Evolutionary conservation across 2,797 vertebrate genomes (phyloP).

Genomic region (Argentina silus): DNA sequence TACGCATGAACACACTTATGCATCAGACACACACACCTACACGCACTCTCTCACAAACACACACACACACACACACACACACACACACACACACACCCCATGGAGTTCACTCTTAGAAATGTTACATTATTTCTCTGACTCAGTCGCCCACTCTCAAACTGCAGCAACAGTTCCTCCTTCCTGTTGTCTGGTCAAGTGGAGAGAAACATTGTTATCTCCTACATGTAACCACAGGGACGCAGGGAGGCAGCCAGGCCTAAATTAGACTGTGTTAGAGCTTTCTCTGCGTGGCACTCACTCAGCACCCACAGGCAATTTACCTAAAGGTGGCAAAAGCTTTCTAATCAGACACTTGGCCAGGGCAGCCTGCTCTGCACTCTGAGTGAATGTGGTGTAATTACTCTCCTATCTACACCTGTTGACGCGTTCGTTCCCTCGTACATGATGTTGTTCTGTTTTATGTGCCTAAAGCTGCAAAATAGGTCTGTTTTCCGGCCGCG

Average conservation of each 20-base stretch:
- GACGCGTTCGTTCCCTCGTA: slow-evolving; percentile 33
- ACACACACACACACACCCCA: slow-evolving; percentile 25
- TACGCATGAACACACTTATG: background rate
- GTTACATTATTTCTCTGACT: background rate
- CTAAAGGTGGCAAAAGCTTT: slow-evolving; percentile 63
- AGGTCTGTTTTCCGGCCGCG: slow-evolving; percentile 21
- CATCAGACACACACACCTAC: background rate
- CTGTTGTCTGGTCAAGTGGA: background rate
- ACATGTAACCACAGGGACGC: slow-evolving; percentile 34
- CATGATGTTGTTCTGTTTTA: slow-evolving; percentile 35
- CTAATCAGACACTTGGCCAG: slow-evolving; percentile 32
- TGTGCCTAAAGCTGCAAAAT: slow-evolving; percentile 54
- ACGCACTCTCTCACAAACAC: background rate
- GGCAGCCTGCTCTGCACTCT: background rate
- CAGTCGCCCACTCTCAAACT: background rate
- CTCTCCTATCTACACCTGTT: slow-evolving; percentile 28
- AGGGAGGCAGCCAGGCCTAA: slow-evolving; percentile 31
- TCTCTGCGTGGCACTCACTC: slow-evolving; percentile 23
- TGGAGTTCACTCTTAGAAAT: background rate
- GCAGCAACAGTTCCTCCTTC: background rate
- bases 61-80: background rate
- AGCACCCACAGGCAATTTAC: slow-evolving; percentile 33
- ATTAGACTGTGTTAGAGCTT: slow-evolving; percentile 39
- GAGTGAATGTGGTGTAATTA: slow-evolving; percentile 14
- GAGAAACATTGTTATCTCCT: slow-evolving; percentile 45